A percentile compares a stretch with the other conserved stretches of the same genome.
phyloP scores from a whole-genome alignment of 2,888 invertebrate species.

The Andrena marginata region DNA sequence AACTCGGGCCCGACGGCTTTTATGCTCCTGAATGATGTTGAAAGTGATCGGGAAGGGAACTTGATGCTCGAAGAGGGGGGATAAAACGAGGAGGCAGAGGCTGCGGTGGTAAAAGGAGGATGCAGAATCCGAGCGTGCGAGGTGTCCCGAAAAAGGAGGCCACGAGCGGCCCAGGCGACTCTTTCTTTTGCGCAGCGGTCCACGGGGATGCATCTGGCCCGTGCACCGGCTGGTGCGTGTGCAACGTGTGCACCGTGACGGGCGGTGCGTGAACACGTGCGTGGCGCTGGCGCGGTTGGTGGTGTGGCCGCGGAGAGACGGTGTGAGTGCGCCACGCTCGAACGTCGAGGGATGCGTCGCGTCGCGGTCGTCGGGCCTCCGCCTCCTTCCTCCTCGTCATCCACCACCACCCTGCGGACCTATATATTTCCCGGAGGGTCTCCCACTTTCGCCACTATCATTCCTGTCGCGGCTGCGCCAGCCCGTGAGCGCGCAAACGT shows the following conservation, averaged over 20 bases:
- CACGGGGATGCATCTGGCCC: constrained; percentile 42
- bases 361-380: constrained; percentile 26
- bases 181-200: constrained; percentile 22
- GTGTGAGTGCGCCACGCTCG: constrained; percentile 55
- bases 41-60: no score
- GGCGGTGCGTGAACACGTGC: constrained; percentile 52
- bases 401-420: constrained; percentile 69
- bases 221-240: constrained; percentile 56
- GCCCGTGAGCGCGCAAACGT: constrained; percentile 65
- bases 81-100: neutral
- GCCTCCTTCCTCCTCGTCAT: constrained; percentile 50
- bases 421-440: constrained; percentile 77
- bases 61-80: neutral
- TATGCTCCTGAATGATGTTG: no score
- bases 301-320: neutral
- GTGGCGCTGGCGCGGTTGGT: neutral
- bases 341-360: constrained; percentile 63
- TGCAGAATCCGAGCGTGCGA: neutral
- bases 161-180: constrained; percentile 4
- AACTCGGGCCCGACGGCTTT: no score
- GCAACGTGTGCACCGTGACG: constrained; percentile 42
- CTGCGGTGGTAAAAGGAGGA: neutral
- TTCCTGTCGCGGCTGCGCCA: constrained; percentile 77
- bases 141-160: constrained; percentile 40
- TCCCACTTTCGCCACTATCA: constrained; percentile 81